phyloP scores from a whole-genome alignment of 2,797 vertebrate genomes.

The Scolopax bukidnonensis region DNA sequence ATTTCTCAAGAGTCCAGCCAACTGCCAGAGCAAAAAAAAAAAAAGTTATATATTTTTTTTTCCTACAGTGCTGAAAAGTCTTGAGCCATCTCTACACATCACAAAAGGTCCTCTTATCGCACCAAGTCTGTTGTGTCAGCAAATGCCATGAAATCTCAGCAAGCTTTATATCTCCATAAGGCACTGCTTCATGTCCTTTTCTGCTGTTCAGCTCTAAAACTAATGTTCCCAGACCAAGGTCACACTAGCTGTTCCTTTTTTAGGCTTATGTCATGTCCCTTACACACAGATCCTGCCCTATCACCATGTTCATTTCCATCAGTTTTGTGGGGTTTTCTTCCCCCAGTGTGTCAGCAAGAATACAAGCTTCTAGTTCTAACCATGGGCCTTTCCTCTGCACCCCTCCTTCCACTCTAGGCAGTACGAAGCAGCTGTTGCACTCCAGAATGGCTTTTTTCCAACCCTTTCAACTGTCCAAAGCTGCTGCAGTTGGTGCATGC shows the following conservation, averaged over 20 bases:
- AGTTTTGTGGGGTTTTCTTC: background rate
- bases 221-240: background rate
- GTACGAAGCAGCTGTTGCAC: background rate
- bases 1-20: conserved; percentile 37
- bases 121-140: background rate
- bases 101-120: conserved; percentile 1
- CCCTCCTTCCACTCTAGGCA: background rate
- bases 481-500: background rate
- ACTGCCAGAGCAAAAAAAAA: background rate
- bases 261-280: background rate
- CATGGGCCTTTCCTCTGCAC: background rate
- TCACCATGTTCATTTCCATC: background rate
- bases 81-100: background rate
- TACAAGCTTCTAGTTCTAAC: background rate
- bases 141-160: background rate
- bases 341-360: rapidly evolving
- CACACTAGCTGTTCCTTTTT: background rate
- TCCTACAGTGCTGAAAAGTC: background rate
- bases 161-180: background rate
- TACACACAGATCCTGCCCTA: background rate
- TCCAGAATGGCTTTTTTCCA: background rate
- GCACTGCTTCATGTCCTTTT: background rate
- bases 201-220: background rate
- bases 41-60: background rate
- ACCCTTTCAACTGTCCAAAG: background rate